Conservation (phyloP, 2,888 invertebrate species). For the Zeuzera pyrina region DNA sequence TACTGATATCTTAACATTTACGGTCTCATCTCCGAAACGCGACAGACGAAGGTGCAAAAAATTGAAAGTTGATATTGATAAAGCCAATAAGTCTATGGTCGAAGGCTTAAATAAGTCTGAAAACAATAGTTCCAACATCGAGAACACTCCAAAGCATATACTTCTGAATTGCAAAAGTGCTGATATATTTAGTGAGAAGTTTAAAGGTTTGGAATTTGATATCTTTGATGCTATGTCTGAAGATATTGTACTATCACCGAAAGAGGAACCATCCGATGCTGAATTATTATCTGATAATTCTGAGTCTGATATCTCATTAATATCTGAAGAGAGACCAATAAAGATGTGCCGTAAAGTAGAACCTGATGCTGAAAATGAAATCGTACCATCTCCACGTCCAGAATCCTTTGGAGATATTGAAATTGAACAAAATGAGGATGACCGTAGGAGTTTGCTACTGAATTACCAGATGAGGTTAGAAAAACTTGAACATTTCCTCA, state of each 20-base stretch:
- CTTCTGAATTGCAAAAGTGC: constrained; percentile 39
- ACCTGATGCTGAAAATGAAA: constrained; percentile 20
- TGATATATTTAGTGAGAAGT: constrained; percentile 39
- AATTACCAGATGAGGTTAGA: constrained; percentile 49
- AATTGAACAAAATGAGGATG: constrained; percentile 47
- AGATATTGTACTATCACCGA: constrained; percentile 21
- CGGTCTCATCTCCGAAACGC: constrained; percentile 16
- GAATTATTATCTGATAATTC: constrained; percentile 49
- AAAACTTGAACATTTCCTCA: constrained; percentile 40
- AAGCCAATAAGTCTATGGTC: constrained; percentile 43
- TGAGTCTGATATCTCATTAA: constrained; percentile 35
- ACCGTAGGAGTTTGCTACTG: constrained; percentile 34
- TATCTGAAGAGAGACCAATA: constrained; percentile 28
- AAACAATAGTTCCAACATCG: constrained; percentile 25
- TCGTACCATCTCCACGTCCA: constrained; percentile 33
- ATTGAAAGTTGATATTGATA: constrained; percentile 47
- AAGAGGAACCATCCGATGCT: constrained; percentile 37
- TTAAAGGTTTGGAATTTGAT: constrained; percentile 49
- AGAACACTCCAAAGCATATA: constrained; percentile 59
- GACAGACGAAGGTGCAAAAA: constrained; percentile 35
- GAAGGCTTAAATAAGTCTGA: constrained; percentile 24
- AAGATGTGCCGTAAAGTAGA: constrained; percentile 56
- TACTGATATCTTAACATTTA: constrained; percentile 38
- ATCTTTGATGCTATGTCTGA: constrained; percentile 41
- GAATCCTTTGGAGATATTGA: constrained; percentile 59